These are phyloP conservation scores for Drosophila anomalata DNA, from an alignment of 2,888 invertebrate species.

Conservation along the genomic window DNA sequence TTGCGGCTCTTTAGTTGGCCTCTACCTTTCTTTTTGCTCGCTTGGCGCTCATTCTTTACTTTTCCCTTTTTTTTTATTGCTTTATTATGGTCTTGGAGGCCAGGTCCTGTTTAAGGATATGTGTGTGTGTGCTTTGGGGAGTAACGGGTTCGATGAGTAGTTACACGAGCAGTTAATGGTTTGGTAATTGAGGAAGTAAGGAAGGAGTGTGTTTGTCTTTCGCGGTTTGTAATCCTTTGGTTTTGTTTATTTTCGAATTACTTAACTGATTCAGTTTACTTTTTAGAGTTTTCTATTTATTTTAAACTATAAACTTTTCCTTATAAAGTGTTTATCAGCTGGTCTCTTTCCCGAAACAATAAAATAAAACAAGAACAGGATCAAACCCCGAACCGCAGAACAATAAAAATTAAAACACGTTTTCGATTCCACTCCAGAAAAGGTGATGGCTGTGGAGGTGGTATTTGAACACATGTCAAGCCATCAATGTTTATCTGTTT, in stretches of 20 bases:
- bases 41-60: constrained; percentile 10
- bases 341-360: constrained; percentile 17
- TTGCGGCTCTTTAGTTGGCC: constrained; percentile 68
- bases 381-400: constrained; percentile 46
- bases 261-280: background rate
- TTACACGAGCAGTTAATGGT: constrained; percentile 41
- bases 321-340: constrained; percentile 16
- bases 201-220: constrained; percentile 10
- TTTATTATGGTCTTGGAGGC: constrained; percentile 67
- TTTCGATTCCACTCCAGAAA: constrained; percentile 12
- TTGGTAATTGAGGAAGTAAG: constrained; percentile 26
- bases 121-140: constrained; percentile 23
- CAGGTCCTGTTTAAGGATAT: constrained; percentile 37
- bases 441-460: constrained; percentile 32
- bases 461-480: constrained; percentile 70
- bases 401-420: constrained; percentile 64
- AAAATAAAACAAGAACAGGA: constrained; percentile 9
- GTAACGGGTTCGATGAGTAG: constrained; percentile 30
- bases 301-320: background rate
- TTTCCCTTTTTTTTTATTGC: constrained; percentile 65
- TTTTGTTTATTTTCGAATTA: background rate
- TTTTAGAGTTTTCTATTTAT: constrained; percentile 2
- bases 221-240: background rate
- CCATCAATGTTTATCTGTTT: constrained; percentile 78
- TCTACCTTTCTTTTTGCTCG: constrained; percentile 7